A percentile compares a stretch with the other conserved stretches of the same genome.
These are phyloP conservation scores for Eupithecia vulgata DNA, from an alignment of 2,888 invertebrate species.

Conservation along the genomic window DNA sequence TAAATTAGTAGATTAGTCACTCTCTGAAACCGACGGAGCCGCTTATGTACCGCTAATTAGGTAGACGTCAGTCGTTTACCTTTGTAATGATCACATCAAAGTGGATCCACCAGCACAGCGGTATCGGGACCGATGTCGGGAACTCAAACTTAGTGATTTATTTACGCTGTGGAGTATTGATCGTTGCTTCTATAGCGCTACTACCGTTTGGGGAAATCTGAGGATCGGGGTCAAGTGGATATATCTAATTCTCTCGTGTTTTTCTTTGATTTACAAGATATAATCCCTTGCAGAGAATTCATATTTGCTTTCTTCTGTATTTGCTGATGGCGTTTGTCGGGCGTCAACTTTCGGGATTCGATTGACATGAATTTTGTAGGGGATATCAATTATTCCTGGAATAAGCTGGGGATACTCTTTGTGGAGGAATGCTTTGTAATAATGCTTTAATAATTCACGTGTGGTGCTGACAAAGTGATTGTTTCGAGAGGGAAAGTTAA, in stretches of 20 bases:
- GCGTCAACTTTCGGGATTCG: slow-evolving; percentile 22
- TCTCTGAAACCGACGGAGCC: slow-evolving; percentile 63
- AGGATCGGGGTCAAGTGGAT: slow-evolving; percentile 76
- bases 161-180: slow-evolving; percentile 76
- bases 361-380: slow-evolving; percentile 27
- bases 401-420: slow-evolving; percentile 18
- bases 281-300: slow-evolving; percentile 54
- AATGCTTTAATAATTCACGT: slow-evolving; percentile 58
- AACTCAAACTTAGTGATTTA: slow-evolving; percentile 76
- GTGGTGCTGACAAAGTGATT: slow-evolving; percentile 58
- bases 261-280: slow-evolving; percentile 68
- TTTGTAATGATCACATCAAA: slow-evolving; percentile 74
- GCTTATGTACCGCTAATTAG: slow-evolving; percentile 72
- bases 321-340: slow-evolving; percentile 33
- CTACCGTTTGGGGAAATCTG: slow-evolving; percentile 65
- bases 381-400: slow-evolving; percentile 33
- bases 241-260: slow-evolving; percentile 64
- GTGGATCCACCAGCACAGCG: slow-evolving; percentile 50
- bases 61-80: slow-evolving; percentile 64
- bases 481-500: slow-evolving; percentile 51
- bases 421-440: slow-evolving; percentile 42
- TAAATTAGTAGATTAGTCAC: slow-evolving; percentile 67
- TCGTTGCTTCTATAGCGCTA: slow-evolving; percentile 63
- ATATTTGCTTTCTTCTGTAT: slow-evolving; percentile 41
- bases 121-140: slow-evolving; percentile 40